These are phyloP conservation scores for Lutjanus campechanus DNA, from an alignment of 2,797 vertebrate genomes.

Conservation along the genomic window DNA sequence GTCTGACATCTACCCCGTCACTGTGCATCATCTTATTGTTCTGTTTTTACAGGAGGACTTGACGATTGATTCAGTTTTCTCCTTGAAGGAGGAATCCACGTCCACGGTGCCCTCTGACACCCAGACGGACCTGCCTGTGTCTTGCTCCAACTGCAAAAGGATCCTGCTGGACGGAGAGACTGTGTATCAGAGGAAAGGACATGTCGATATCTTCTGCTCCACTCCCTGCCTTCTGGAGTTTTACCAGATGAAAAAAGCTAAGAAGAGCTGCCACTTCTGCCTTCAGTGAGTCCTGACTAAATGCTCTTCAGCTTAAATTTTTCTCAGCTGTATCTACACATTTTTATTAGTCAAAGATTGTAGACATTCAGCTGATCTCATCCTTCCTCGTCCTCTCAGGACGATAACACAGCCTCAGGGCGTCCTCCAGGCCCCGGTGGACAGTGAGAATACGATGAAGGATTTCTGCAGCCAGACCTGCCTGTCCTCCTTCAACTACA, in stretches of 20 bases:
- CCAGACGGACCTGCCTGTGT: conserved; percentile 54
- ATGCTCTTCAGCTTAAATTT: not conserved
- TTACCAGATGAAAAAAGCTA: conserved; percentile 59
- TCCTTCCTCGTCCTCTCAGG: conserved; percentile 73
- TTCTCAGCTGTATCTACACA: not conserved
- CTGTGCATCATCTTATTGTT: not conserved
- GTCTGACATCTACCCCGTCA: not conserved
- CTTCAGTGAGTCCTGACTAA: conserved; percentile 86
- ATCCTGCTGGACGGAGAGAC: conserved; percentile 92
- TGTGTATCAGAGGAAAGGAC: conserved; percentile 94
- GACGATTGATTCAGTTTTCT: conserved; percentile 92
- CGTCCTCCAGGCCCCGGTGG: conserved; percentile 88
- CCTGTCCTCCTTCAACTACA: conserved; percentile 89
- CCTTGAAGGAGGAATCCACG: conserved; percentile 78
- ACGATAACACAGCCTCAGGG: conserved; percentile 88
- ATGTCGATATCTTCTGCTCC: conserved; percentile 93
- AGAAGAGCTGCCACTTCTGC: conserved; percentile 92
- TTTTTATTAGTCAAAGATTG: not conserved
- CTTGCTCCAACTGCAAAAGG: conserved; percentile 92
- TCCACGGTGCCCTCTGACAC: conserved; percentile 53
- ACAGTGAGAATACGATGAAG: conserved; percentile 84
- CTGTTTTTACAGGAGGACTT: conserved; percentile 83
- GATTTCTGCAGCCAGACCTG: conserved; percentile 95
- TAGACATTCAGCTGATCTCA: not conserved
- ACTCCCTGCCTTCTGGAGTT: conserved; percentile 89